A percentile compares a stretch with the other conserved stretches of the same genome.
These are phyloP conservation scores for Columbina picui DNA, from an alignment of 2,113 vertebrate genomes.

Conservation along the genomic window DNA sequence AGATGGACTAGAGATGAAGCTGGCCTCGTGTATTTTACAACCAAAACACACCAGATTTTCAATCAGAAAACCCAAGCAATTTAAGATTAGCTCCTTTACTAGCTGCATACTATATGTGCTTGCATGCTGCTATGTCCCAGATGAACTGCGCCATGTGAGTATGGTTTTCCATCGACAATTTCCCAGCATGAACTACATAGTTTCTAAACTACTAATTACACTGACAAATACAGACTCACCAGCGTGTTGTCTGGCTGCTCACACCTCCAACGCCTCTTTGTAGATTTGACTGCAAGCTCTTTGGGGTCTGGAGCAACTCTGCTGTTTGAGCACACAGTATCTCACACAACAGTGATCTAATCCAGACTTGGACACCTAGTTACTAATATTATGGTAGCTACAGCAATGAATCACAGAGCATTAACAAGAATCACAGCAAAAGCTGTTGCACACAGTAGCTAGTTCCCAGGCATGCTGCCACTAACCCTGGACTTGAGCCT, in stretches of 20 bases:
- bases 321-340: neutral
- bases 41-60: neutral
- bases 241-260: neutral
- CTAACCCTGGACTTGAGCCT: neutral
- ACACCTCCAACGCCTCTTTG: neutral
- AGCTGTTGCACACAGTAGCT: neutral
- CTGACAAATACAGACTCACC: neutral
- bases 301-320: neutral
- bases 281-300: neutral
- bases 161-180: neutral
- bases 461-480: neutral
- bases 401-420: neutral
- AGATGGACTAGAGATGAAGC: neutral
- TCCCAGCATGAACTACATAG: neutral
- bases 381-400: constrained; percentile 29
- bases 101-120: neutral
- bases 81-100: neutral
- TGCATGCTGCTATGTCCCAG: neutral
- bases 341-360: constrained; percentile 20
- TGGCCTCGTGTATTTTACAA: neutral
- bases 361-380: constrained; percentile 12
- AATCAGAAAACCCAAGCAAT: neutral
- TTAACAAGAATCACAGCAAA: neutral
- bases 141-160: neutral
- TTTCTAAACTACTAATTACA: neutral